Percentiles rank a stretch among this genome's conserved stretches.
Evolutionary conservation across 64 coral and sea anemone genomes (phyloP).

Genomic region (Montipora cactus): DNA sequence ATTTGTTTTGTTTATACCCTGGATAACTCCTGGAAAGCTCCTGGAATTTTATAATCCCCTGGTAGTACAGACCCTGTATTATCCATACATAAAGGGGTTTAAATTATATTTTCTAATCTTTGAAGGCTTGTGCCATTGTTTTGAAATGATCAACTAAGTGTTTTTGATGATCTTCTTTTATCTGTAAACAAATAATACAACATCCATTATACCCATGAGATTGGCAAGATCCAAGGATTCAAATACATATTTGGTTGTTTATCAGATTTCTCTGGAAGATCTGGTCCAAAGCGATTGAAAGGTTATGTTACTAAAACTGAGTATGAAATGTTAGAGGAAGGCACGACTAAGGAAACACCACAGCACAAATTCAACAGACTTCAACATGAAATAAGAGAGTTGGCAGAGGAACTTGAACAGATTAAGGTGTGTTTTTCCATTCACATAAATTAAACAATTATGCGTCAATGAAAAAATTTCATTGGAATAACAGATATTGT

Average conservation of each 20-base stretch:
- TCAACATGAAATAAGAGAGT: constrained; percentile 95
- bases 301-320: constrained; percentile 92
- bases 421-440: constrained; percentile 82
- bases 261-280: constrained; percentile 93
- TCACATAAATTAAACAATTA: neutral
- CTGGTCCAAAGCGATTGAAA: constrained; percentile 78
- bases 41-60: too few species aligned
- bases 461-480: too few species aligned
- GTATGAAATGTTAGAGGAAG: constrained; percentile 97
- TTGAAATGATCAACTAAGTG: neutral
- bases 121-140: neutral
- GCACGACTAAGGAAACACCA: constrained; percentile 87
- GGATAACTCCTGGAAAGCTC: too few species aligned
- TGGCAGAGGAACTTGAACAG: constrained; percentile 97
- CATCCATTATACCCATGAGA: too few species aligned
- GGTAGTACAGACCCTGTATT: neutral
- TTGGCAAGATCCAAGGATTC: too few species aligned
- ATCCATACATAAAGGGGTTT: neutral
- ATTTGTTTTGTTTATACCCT: too few species aligned
- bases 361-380: constrained; percentile 92
- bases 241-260: neutral
- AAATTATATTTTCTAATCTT: neutral
- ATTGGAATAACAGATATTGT: too few species aligned
- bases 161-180: too few species aligned
- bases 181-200: too few species aligned